Conservation (phyloP, 2,797 vertebrate species). For the Enteromius trimaculatus region DNA sequence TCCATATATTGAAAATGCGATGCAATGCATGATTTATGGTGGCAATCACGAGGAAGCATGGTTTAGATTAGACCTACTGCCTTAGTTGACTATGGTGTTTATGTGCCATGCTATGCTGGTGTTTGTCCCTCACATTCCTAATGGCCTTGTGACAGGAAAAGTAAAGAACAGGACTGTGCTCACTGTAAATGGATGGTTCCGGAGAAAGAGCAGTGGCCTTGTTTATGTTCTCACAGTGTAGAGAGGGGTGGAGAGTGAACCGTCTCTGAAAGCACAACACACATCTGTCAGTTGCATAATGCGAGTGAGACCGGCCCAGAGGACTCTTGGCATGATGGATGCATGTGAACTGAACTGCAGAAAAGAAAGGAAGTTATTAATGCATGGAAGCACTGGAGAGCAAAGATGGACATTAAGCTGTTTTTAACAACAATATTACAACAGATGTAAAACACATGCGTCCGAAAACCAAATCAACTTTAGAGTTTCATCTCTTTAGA, state of each 20-base stretch:
- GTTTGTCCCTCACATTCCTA: slow-evolving; percentile 26
- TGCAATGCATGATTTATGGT: not conserved
- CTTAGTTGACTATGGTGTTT: not conserved
- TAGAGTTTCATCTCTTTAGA: not conserved
- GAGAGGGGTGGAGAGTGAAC: slow-evolving; percentile 43
- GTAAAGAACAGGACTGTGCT: slow-evolving; percentile 27
- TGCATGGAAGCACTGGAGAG: slow-evolving; percentile 11
- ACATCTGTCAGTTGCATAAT: slow-evolving; percentile 66
- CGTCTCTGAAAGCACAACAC: slow-evolving; percentile 46
- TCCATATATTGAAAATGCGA: not conserved
- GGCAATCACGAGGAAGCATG: not conserved
- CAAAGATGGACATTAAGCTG: not conserved
- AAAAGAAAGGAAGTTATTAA: slow-evolving; percentile 13
- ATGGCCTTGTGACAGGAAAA: slow-evolving; percentile 39
- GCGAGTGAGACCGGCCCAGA: slow-evolving; percentile 25
- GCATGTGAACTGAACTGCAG: slow-evolving; percentile 36
- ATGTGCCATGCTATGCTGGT: slow-evolving; percentile 8
- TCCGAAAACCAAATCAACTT: not conserved
- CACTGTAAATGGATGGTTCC: slow-evolving; percentile 24
- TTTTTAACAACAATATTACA: slow-evolving; percentile 2
- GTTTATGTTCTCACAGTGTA: slow-evolving; percentile 53
- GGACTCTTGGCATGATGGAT: slow-evolving; percentile 47
- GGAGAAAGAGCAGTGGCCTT: slow-evolving; percentile 52
- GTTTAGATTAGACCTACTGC: not conserved
- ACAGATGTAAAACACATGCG: slow-evolving; percentile 29